A percentile compares a stretch with the other conserved stretches of the same genome.
These are phyloP conservation scores for Trissoscelio sp. DNA, from an alignment of 2,888 invertebrate species.

Conservation along the genomic window DNA sequence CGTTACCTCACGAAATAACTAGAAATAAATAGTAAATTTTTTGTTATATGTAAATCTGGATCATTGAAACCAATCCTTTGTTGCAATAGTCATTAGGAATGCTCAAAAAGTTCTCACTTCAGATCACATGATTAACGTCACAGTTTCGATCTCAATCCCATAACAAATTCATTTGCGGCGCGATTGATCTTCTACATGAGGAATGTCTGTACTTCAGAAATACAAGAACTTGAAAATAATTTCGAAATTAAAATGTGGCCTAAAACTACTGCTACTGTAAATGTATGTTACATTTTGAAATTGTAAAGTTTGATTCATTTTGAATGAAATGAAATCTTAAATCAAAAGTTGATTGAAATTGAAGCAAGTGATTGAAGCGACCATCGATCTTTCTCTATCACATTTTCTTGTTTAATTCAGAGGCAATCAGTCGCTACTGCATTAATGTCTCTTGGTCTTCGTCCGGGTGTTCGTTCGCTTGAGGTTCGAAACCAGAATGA, in stretches of 20 bases:
- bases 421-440: conserved; percentile 67
- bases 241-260: too few relatives aligned
- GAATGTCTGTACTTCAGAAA: conserved; percentile 21
- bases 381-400: conserved; percentile 20
- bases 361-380: conserved; percentile 37
- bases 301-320: too few relatives aligned
- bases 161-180: conserved; percentile 49
- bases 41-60: conserved; percentile 46
- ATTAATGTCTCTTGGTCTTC: conserved; percentile 66
- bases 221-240: conserved; percentile 1
- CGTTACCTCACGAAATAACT: neutral
- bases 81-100: conserved; percentile 2
- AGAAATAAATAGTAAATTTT: conserved; percentile 29
- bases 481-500: conserved; percentile 63
- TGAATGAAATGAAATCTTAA: too few relatives aligned
- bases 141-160: conserved; percentile 23
- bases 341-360: conserved; percentile 51
- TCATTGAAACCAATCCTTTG: conserved; percentile 12
- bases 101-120: conserved; percentile 6
- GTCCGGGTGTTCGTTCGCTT: conserved; percentile 56
- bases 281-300: neutral
- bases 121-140: conserved; percentile 36
- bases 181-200: conserved; percentile 46
- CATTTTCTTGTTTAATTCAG: conserved; percentile 59
- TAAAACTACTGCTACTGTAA: too few relatives aligned